A percentile compares a stretch with the other conserved stretches of the same genome.
Evolutionary conservation across 2,797 vertebrate species (phyloP).

Genomic region (Molossus molossus): DNA sequence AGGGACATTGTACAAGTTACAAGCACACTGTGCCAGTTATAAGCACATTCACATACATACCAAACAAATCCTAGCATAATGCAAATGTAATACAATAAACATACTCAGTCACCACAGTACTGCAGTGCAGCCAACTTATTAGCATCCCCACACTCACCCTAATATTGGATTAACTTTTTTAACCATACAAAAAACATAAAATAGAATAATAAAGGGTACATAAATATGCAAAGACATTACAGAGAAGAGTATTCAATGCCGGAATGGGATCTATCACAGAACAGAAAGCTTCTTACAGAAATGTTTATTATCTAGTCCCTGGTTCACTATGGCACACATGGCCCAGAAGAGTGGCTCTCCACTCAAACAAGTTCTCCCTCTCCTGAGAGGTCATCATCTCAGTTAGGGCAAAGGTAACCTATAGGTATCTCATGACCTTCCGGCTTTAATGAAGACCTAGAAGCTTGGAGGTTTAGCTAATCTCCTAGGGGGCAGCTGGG

Average conservation of each 20-base stretch:
- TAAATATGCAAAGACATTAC: background rate
- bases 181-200: background rate
- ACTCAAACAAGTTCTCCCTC: background rate
- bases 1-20: background rate
- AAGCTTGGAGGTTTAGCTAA: background rate
- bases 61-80: background rate
- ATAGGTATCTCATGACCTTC: background rate
- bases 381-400: background rate
- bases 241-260: background rate
- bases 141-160: background rate
- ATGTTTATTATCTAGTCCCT: background rate
- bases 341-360: background rate
- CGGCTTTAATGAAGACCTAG: background rate
- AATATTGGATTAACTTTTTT: background rate
- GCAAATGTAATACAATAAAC: background rate
- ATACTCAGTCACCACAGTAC: background rate
- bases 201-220: slow-evolving; percentile 19
- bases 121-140: background rate
- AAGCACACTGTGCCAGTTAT: background rate
- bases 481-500: background rate
- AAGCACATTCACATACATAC: background rate
- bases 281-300: background rate
- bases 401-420: background rate
- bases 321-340: background rate
- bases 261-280: background rate